phyloP scores from a whole-genome alignment of 2,888 invertebrate genomes.

The Mimas tiliae region DNA sequence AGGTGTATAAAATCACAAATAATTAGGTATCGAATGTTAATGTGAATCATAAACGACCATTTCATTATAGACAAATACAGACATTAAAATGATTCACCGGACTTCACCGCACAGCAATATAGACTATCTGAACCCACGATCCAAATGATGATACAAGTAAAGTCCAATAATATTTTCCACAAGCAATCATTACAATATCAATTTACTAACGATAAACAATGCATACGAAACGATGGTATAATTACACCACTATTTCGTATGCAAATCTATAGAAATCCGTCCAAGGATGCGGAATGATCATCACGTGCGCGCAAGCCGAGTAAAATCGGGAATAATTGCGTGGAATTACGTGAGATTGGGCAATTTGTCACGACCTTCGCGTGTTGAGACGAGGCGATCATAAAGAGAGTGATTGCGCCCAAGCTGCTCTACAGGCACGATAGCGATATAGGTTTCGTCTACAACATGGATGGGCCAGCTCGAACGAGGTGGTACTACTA shows the following conservation, averaged over 20 bases:
- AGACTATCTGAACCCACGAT: too few relatives aligned
- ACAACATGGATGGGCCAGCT: neutral
- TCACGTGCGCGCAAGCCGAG: neutral
- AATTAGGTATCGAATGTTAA: too few relatives aligned
- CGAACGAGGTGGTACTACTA: neutral
- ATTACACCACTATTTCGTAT: conserved; percentile 9
- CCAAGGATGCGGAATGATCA: conserved; percentile 20
- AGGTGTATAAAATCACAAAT: too few relatives aligned
- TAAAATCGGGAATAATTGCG: conserved; percentile 23
- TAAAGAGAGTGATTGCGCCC: conserved; percentile 5
- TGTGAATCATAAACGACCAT: too few relatives aligned
- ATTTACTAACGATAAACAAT: neutral
- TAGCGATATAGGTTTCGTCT: too few relatives aligned
- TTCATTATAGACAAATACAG: too few relatives aligned
- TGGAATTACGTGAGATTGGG: conserved; percentile 22
- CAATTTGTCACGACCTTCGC: conserved; percentile 19
- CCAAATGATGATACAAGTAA: too few relatives aligned
- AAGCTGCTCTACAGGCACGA: neutral
- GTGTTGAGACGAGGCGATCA: neutral
- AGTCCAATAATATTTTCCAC: neutral
- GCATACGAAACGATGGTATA: too few relatives aligned
- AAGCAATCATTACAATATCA: neutral
- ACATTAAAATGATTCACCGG: neutral
- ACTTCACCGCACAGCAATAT: neutral
- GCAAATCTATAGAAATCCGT: conserved; percentile 20